A percentile compares a stretch with the other conserved stretches of the same genome.
Conservation (phyloP, 2,888 invertebrate species). For the Sesia apiformis region DNA sequence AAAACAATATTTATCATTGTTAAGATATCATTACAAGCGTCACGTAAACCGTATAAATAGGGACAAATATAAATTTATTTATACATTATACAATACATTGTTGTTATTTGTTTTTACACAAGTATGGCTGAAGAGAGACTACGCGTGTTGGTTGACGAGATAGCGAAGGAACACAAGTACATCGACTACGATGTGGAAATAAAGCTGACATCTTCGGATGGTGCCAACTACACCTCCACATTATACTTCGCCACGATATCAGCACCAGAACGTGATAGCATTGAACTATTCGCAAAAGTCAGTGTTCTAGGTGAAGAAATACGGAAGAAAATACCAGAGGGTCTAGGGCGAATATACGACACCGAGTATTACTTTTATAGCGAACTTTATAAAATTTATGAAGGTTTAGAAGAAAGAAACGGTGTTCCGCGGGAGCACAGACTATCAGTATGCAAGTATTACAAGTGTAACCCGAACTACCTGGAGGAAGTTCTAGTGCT, state of each 20-base stretch:
- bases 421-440: conserved; percentile 23
- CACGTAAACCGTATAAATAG: too few relatives aligned
- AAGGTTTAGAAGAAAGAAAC: conserved; percentile 25
- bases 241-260: conserved; percentile 22
- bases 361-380: conserved; percentile 35
- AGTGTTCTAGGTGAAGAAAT: conserved; percentile 14
- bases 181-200: conserved; percentile 8
- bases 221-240: conserved; percentile 39
- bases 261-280: conserved; percentile 8
- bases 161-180: not conserved
- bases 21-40: too few relatives aligned
- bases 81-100: too few relatives aligned
- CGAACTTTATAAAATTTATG: conserved; percentile 23
- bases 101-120: not conserved
- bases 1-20: too few relatives aligned
- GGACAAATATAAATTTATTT: too few relatives aligned
- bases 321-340: conserved; percentile 6
- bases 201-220: conserved; percentile 24
- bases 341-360: conserved; percentile 19
- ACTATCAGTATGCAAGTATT: conserved; percentile 29
- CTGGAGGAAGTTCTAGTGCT: conserved; percentile 7
- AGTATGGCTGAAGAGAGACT: not conserved
- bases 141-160: not conserved
- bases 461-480: conserved; percentile 19
- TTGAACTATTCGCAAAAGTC: conserved; percentile 19